Base-by-base conservation (phyloP, 2,113 vertebrate species). In the Microcebus ravelobensis region DNA sequence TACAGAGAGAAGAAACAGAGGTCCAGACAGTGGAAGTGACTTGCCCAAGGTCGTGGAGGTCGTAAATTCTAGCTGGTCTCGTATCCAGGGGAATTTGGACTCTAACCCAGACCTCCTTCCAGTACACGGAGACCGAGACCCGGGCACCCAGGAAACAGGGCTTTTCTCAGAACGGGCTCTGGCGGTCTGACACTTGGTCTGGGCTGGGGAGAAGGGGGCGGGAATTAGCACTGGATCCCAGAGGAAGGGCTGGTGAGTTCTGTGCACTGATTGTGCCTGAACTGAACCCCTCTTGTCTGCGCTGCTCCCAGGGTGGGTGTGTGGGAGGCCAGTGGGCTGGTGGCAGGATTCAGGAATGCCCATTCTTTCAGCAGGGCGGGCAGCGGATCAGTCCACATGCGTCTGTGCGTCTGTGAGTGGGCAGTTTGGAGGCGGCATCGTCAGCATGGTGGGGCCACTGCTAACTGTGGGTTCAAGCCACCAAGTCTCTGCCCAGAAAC, bases 201-300 rank as follows among this genome's bases (percentile, higher is more conserved):
- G 61, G 73, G 39, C 36, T 34, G 42, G 50, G 52, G 42, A 6
- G 7, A 34, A 17, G n/a, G 65, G 31, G 6, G 39, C 1, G 3
- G 63, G 87, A 29, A 21, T 18, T 3, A 42, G 67, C 70, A 11
- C 15, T 7, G 4, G 42, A 77, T 34, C 1, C 2, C 59, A 71
- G 83, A 55, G 0, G 10, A 2, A 6, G 70, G 48, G 55, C 0
- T 25, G 45, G n/a, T 5, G 6, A 31, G 5, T 31, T 86, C 36
- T 70, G 71, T 42, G 45, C 0, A 25, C 0, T 82, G 11, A 65
- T 68, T 91, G 87, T 67, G 39, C n/a, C 52, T 18, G 77, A 11
- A 12, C 67, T 82, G 93, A 95, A 95, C 52, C 87, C 29, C n/a
- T 89, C 87, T 89, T 89, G 77, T 93, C 70, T 68, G 83, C 5